Conservation (phyloP, 23 tunicate species). For the Diplosoma virens region DNA sequence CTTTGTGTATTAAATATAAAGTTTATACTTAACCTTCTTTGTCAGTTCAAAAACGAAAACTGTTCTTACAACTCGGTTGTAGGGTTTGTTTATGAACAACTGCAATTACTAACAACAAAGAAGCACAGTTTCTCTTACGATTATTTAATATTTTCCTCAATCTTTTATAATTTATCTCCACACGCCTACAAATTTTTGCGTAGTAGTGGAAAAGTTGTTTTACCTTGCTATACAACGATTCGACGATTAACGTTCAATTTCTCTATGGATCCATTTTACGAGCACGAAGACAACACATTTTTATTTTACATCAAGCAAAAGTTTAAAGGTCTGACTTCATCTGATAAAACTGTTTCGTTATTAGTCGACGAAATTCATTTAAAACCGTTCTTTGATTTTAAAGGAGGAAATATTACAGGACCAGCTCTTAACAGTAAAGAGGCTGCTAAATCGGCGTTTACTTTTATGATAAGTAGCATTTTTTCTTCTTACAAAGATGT, state of each 20-base stretch:
- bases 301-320: conserved; percentile 25
- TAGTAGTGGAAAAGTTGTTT: not conserved
- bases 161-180: conserved; percentile 9
- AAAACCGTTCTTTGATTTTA: conserved; percentile 4
- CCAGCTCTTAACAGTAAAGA: not conserved
- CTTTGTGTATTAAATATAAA: not conserved
- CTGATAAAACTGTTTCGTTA: conserved; percentile 5
- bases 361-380: conserved; percentile 20
- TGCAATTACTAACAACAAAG: not conserved
- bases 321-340: conserved; percentile 3
- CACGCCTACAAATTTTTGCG: conserved; percentile 15
- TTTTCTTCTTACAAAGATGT: conserved; percentile 18
- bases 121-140: not conserved
- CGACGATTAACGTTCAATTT: not conserved
- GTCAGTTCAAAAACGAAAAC: not conserved
- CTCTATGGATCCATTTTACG: not conserved
- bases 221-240: conserved; percentile 16
- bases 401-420: conserved; percentile 12
- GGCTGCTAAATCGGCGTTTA: conserved; percentile 18
- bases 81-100: not conserved
- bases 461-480: conserved; percentile 8
- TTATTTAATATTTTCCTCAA: not conserved
- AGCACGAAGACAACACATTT: conserved; percentile 3
- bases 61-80: not conserved
- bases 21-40: not conserved